A percentile compares a stretch with the other conserved stretches of the same genome.
These are phyloP conservation scores for Eurosta solidaginis DNA, from an alignment of 1,140 invertebrate species.

Conservation along the genomic window DNA sequence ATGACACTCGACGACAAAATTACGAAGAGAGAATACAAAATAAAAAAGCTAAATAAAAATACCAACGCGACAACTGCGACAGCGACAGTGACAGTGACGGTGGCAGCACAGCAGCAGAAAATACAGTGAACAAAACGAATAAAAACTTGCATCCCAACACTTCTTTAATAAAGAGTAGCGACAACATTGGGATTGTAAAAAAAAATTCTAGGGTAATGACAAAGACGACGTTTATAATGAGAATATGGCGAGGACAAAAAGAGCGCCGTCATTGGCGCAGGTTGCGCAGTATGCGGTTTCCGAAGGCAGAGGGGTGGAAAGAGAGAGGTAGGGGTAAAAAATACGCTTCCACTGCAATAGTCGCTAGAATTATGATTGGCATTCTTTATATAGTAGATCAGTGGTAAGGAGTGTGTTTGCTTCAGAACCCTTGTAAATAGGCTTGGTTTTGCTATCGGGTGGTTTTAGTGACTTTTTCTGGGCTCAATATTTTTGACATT, in stretches of 20 bases:
- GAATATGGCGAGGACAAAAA: not conserved
- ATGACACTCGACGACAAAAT: slow-evolving; percentile 60
- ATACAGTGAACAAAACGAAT: not conserved
- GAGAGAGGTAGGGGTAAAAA: not conserved
- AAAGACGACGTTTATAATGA: not conserved
- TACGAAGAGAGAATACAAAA: slow-evolving; percentile 30
- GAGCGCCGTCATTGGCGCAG: slow-evolving; percentile 10
- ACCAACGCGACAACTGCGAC: slow-evolving; percentile 30
- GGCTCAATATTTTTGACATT: not conserved
- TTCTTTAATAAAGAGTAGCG: slow-evolving; percentile 3
- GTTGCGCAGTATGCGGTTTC: not conserved
- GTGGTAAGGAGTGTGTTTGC: not conserved
- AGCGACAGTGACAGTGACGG: not conserved
- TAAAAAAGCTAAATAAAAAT: slow-evolving; percentile 31
- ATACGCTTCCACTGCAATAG: not conserved
- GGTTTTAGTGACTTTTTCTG: slow-evolving; percentile 12
- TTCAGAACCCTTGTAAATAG: not conserved
- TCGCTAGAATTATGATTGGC: not conserved
- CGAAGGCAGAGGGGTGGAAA: not conserved
- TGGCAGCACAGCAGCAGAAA: slow-evolving; percentile 14
- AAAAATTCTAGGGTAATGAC: not conserved
- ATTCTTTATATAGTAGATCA: not conserved
- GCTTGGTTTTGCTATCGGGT: not conserved
- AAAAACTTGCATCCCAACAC: slow-evolving; percentile 19
- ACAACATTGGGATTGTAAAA: not conserved